Base-by-base conservation (phyloP, 2,797 vertebrate species). In the Danio choprae region DNA sequence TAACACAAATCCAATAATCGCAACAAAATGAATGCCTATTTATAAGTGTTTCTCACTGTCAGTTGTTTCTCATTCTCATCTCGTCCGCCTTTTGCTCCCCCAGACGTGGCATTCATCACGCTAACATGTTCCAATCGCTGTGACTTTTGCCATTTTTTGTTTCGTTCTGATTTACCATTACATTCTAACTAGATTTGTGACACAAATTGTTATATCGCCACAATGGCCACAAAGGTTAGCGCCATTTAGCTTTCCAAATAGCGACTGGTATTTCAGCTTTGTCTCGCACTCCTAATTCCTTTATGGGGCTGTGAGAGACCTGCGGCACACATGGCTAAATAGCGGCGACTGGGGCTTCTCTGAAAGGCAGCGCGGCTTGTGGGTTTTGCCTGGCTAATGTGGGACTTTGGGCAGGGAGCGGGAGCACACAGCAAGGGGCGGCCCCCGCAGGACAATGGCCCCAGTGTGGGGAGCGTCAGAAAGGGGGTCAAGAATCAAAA, bases 401-500 rank as follows among this genome's bases (percentile, higher is more conserved):
- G 91, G 90, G 91, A 89, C 93, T 91, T 86, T 89, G 89, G 86
- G 87, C 85, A 56, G 68, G 1, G 87, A 87, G 86, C 74, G 81
- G 38, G 75, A 79, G 89, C 86, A 85, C 77, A 83, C 64, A 81
- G 68, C 8, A 85, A 82, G 64, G 46, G 70, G 68, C 81, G 84
- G 77, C 87, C 83, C 87, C 84, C 59, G 4, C 71, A 82, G 82
- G 81, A 88, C 87, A 89, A 88, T 87, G 82, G 87, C 51, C 67
- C 77, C 78, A 85, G 86, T 89, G 88, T 91, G 80, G 87, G 90
- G 87, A 87, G 87, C 63, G 90, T 90, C 90, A 88, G 84, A 88
- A 91, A 87, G 84, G 84, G 78, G 93, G 94, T 95, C 94, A 94
- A 92, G 91, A 94, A 94, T 94, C 93, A 94, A 91, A 94, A 93